These are phyloP conservation scores for Blera fallax DNA, from an alignment of 2,888 invertebrate species.

Conservation along the genomic window DNA sequence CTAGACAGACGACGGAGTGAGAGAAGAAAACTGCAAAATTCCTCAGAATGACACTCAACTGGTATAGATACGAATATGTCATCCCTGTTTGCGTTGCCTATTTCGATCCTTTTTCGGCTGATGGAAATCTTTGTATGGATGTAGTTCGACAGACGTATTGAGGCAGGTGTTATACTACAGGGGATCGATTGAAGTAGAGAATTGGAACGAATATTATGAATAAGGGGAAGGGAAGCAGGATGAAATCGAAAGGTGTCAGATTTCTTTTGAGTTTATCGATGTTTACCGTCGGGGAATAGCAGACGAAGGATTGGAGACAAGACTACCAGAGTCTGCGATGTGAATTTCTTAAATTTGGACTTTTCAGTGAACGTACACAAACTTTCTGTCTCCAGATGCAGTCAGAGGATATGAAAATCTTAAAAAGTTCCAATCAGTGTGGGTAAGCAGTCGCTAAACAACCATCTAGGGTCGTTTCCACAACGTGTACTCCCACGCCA, in stretches of 20 bases:
- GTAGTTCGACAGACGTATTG: background rate
- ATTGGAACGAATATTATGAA: slow-evolving; percentile 5
- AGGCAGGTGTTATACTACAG: background rate
- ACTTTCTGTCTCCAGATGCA: too few relatives aligned
- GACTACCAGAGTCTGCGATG: too few relatives aligned
- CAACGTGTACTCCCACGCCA: too few relatives aligned
- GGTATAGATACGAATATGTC: slow-evolving; percentile 9
- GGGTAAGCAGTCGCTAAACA: too few relatives aligned
- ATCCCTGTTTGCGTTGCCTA: slow-evolving; percentile 15
- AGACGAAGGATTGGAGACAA: background rate
- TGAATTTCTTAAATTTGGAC: too few relatives aligned
- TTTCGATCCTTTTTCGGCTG: slow-evolving; percentile 56
- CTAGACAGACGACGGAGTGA: background rate
- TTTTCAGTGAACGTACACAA: too few relatives aligned
- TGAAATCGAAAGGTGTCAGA: background rate
- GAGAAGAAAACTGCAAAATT: slow-evolving; percentile 52
- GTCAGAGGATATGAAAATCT: too few relatives aligned
- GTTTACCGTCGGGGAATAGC: background rate
- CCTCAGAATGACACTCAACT: slow-evolving; percentile 34
- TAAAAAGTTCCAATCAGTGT: too few relatives aligned
- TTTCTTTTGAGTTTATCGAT: background rate
- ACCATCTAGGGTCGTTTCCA: too few relatives aligned
- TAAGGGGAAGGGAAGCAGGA: background rate
- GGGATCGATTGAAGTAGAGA: slow-evolving; percentile 9
- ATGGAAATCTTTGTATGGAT: background rate